Conservation (phyloP, 1,140 invertebrate genomes). For the Drosophila elegans region DNA sequence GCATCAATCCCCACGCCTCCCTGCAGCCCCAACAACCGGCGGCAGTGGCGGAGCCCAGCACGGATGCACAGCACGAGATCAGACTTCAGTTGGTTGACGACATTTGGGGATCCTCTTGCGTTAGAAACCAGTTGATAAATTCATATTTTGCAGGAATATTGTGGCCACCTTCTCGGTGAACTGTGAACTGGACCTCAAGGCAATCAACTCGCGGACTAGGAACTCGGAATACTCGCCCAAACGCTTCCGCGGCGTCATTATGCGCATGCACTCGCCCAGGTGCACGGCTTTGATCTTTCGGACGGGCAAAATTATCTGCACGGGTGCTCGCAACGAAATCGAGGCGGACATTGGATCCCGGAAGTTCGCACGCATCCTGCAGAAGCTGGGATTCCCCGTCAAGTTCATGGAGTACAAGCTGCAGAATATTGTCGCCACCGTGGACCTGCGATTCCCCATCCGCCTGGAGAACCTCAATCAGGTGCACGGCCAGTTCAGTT, state of each 20-base stretch:
- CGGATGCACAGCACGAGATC: slow-evolving; percentile 81
- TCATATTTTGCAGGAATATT: slow-evolving; percentile 90
- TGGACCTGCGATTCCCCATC: slow-evolving; percentile 99
- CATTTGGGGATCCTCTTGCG: not conserved
- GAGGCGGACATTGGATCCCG: slow-evolving; percentile 96
- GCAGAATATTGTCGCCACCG: slow-evolving; percentile 99
- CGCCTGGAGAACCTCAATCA: slow-evolving; percentile 97
- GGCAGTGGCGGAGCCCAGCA: slow-evolving; percentile 59
- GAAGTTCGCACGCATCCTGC: slow-evolving; percentile 99
- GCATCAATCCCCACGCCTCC: slow-evolving; percentile 64
- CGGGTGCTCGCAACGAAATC: slow-evolving; percentile 98
- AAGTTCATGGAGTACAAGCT: slow-evolving; percentile 99
- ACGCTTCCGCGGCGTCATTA: slow-evolving; percentile 98
- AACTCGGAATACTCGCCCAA: slow-evolving; percentile 99
- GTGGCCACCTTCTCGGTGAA: slow-evolving; percentile 97
- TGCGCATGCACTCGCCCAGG: slow-evolving; percentile 98
- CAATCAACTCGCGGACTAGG: slow-evolving; percentile 97
- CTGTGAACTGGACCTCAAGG: slow-evolving; percentile 93
- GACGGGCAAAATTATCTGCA: slow-evolving; percentile 99
- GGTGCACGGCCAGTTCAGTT: slow-evolving; percentile 97
- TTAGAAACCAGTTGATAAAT: not conserved
- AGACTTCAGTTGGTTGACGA: slow-evolving; percentile 84
- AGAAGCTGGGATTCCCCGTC: slow-evolving; percentile 98
- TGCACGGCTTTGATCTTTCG: slow-evolving; percentile 99
- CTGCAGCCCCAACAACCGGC: slow-evolving; percentile 70